Conservation (phyloP, 2,797 vertebrate genomes). For the Diglossa cyanea region DNA sequence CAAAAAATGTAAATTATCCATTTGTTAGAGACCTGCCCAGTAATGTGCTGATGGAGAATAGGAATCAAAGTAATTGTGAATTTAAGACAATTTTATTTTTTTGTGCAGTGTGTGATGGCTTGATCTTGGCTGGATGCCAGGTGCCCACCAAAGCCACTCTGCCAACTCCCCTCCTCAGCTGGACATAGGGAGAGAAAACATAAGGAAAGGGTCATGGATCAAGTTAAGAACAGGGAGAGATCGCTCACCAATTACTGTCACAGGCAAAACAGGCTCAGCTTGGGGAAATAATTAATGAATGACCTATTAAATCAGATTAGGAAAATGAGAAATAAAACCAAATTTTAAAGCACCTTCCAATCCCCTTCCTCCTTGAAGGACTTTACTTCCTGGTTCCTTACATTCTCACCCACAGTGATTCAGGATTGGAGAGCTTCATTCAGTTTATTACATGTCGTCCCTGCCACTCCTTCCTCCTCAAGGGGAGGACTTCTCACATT, state of each 20-base stretch:
- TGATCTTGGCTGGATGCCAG: background rate
- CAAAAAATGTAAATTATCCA: conserved; percentile 4
- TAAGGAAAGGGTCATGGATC: background rate
- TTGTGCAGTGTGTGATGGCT: background rate
- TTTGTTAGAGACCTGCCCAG: background rate
- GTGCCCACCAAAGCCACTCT: background rate
- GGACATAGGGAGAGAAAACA: background rate
- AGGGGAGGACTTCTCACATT: background rate
- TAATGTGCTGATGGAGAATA: background rate
- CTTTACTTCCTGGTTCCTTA: background rate
- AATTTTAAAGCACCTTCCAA: background rate
- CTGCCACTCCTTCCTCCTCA: background rate
- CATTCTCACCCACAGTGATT: background rate
- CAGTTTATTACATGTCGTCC: background rate
- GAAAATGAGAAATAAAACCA: background rate
- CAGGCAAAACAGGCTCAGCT: background rate
- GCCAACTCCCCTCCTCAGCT: background rate
- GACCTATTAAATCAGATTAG: background rate
- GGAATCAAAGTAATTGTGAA: background rate
- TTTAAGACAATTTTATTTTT: background rate
- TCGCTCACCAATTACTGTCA: background rate
- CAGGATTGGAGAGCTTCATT: background rate
- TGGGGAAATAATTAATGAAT: background rate
- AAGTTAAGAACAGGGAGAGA: background rate
- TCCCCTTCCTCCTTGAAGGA: background rate